These are phyloP conservation scores for Hypolimnas misippus DNA, from an alignment of 2,888 invertebrate species.

Conservation along the genomic window DNA sequence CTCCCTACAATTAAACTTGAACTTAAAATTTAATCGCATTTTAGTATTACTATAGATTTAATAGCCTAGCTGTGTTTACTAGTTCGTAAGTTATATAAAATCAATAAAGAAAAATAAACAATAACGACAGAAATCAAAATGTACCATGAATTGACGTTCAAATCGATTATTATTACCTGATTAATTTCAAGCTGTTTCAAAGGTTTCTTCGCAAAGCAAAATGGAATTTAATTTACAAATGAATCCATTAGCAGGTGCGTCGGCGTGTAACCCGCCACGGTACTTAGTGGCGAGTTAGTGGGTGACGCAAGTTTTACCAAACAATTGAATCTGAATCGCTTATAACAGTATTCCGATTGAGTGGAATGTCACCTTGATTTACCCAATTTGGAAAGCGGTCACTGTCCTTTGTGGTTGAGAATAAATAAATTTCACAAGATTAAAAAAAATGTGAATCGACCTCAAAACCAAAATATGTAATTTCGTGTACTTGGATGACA, in stretches of 20 bases:
- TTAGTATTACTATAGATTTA: too few species aligned
- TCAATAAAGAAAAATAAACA: too few species aligned
- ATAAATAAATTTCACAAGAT: too few species aligned
- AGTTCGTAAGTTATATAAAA: too few species aligned
- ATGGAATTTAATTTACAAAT: conserved; percentile 7
- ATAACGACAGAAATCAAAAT: not conserved
- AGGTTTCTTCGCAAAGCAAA: not conserved
- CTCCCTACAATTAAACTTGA: too few species aligned
- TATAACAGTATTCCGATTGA: conserved; percentile 35
- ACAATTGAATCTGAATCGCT: conserved; percentile 32
- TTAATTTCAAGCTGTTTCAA: not conserved
- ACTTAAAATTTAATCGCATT: too few species aligned
- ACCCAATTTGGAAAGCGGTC: conserved; percentile 41
- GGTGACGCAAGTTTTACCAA: conserved; percentile 37
- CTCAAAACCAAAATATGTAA: too few species aligned
- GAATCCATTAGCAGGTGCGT: conserved; percentile 22
- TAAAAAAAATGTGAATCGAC: too few species aligned
- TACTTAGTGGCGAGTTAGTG: conserved; percentile 29
- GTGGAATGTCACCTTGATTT: conserved; percentile 37
- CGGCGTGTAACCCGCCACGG: conserved; percentile 35
- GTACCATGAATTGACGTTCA: not conserved
- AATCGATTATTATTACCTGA: not conserved
- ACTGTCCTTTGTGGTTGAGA: conserved; percentile 32
- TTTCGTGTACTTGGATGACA: too few species aligned
- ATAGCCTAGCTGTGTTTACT: too few species aligned